Base-by-base conservation (phyloP, 2,888 invertebrate species). In the Standfussiana lucernea region DNA sequence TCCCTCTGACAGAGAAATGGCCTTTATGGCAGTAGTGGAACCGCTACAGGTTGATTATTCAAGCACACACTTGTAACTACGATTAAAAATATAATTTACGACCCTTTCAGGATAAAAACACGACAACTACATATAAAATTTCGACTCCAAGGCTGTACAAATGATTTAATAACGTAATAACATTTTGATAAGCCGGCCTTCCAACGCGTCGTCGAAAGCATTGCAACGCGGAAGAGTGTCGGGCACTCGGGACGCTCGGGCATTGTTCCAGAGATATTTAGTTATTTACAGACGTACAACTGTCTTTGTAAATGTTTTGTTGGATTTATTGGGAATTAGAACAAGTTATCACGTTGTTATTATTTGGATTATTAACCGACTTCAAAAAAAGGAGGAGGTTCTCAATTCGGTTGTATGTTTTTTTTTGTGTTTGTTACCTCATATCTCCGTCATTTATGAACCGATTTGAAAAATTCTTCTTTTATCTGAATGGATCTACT, bases 211-310 rank as follows among this genome's bases (percentile, higher is more conserved):
- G 70, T 73, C 66, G 64, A 81, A 79, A 76, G 68, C 79, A 78
- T 73, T 84, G 72, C 78, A 80, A 88, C 82, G 77, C 87, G 90
- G 90, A 89, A 89, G 79, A 50, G 40, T 11, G 35, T 83, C 42
- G 15, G 8, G 3, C 62, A 24, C 40, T 28, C 40, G 40, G 11
- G 32, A 7, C 24, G 32, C 90, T 92, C 90, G 91, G 91, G 91
- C 92, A 92, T 91, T 90, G 90, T 92, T 92, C 92, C 93, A 93
- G 77, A 85, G 83, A 86, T 90, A 89, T 92, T 91, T 91, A 90
- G 61, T 42, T 79, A 79, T 82, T 82, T 79, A 66, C 82, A 86
- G 89, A 86, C 83, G 65, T 75, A 87, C 90, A 91, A 89, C 90
- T 89, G 92, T 80, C 86, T 77, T 71, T 76, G 74, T 78, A 71